These are phyloP conservation scores for Paraplagusia blochii DNA, from an alignment of 2,113 vertebrate species.

Conservation along the genomic window DNA sequence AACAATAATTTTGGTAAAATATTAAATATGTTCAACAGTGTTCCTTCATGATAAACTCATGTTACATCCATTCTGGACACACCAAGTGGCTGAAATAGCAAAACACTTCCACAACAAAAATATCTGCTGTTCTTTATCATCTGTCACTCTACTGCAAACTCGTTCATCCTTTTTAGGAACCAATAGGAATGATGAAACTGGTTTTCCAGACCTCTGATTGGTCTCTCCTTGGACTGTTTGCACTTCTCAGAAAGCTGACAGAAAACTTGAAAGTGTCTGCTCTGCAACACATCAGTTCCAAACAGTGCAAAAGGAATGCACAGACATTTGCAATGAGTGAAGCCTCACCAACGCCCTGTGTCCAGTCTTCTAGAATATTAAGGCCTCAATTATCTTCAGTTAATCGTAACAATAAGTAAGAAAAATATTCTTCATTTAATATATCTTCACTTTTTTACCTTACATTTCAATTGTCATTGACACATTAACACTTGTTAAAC, in stretches of 20 bases:
- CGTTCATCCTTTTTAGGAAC: not conserved
- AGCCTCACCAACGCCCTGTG: not conserved
- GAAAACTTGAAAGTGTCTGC: not conserved
- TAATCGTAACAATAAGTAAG: no score
- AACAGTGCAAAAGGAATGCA: not conserved
- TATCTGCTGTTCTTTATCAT: not conserved
- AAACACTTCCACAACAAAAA: not conserved
- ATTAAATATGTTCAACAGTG: not conserved
- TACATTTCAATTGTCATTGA: no score
- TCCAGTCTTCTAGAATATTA: not conserved
- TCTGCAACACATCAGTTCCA: not conserved
- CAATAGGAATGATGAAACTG: not conserved
- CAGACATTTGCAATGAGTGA: not conserved
- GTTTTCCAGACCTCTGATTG: not conserved
- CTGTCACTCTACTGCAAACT: not conserved
- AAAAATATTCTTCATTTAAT: no score
- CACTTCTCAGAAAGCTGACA: not conserved
- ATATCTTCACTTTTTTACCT: no score
- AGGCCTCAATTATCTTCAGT: no score
- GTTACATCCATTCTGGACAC: not conserved
- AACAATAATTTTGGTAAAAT: not conserved
- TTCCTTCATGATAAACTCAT: not conserved
- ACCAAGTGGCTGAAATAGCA: not conserved
- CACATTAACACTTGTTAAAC: no score
- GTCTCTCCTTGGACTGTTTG: not conserved